Conservation (phyloP, 2,888 invertebrate species). For the Melanostoma mellinum region DNA sequence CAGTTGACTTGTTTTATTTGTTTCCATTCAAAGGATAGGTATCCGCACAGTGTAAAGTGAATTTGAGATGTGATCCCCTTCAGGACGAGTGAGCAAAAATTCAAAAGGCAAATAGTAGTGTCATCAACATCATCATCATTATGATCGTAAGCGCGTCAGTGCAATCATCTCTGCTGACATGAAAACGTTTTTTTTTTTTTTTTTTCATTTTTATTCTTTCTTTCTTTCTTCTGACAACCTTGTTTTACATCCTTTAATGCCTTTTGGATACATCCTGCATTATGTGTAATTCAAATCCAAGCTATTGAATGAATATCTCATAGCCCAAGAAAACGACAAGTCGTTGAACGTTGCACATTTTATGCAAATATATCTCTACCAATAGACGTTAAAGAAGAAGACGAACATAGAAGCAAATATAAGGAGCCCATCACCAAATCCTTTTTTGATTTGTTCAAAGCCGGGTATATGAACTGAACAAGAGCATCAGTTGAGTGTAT, state of each 20-base stretch:
- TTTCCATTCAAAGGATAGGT: slow-evolving; percentile 58
- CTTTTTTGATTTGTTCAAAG: slow-evolving; percentile 30
- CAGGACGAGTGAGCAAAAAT: slow-evolving; percentile 60
- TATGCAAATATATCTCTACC: slow-evolving; percentile 46
- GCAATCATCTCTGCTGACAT: slow-evolving; percentile 14
- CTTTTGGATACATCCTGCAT: slow-evolving; percentile 33
- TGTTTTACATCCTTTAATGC: slow-evolving; percentile 54
- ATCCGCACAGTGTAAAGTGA: slow-evolving; percentile 57
- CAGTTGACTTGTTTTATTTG: slow-evolving; percentile 51
- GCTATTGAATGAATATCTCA: slow-evolving; percentile 25
- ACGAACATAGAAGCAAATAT: slow-evolving; percentile 12
- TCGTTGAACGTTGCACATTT: slow-evolving; percentile 63
- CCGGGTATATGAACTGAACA: neutral
- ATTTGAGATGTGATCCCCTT: slow-evolving; percentile 60
- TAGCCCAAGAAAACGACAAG: slow-evolving; percentile 52
- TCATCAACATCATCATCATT: slow-evolving; percentile 65
- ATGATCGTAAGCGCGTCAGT: slow-evolving; percentile 32
- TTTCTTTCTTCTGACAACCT: neutral
- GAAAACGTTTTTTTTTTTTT: slow-evolving; percentile 14
- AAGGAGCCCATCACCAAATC: slow-evolving; percentile 25
- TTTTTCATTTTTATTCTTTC: neutral
- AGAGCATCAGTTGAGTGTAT: slow-evolving; percentile 12
- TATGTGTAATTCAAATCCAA: slow-evolving; percentile 22
- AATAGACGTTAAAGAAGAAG: slow-evolving; percentile 44
- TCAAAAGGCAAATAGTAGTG: slow-evolving; percentile 69